Percentiles rank a stretch among this genome's conserved stretches.
These are phyloP conservation scores for Eurosta solidaginis DNA, from an alignment of 1,140 invertebrate species.

Conservation along the genomic window DNA sequence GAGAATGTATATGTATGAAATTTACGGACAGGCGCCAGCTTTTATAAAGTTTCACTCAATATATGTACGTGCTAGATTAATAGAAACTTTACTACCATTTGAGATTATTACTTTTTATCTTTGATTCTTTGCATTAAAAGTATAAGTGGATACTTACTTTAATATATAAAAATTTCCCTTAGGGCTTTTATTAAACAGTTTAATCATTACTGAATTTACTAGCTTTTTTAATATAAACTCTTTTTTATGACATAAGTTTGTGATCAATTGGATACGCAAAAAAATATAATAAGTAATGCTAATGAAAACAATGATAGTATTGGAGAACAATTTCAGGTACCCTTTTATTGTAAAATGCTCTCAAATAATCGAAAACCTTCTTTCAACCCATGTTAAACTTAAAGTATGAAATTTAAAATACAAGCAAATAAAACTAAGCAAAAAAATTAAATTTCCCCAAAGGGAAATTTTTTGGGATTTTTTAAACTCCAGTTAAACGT, in stretches of 20 bases:
- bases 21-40: background rate
- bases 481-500: no score
- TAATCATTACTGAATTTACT: background rate
- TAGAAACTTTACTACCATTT: background rate
- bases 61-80: background rate
- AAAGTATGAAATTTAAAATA: no score
- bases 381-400: no score
- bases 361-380: no score
- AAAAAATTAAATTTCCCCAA: no score
- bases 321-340: background rate
- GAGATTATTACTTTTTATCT: background rate
- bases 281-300: no score
- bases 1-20: background rate
- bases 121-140: background rate
- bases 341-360: no score
- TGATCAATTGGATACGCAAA: background rate
- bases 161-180: background rate
- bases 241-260: background rate
- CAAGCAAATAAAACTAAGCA: no score
- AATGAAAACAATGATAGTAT: background rate
- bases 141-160: background rate
- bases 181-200: no score
- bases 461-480: no score
- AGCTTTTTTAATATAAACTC: no score
- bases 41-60: background rate